These are phyloP conservation scores for Hydrolagus affinis DNA, from an alignment of 2,113 vertebrate genomes.

Conservation along the genomic window DNA sequence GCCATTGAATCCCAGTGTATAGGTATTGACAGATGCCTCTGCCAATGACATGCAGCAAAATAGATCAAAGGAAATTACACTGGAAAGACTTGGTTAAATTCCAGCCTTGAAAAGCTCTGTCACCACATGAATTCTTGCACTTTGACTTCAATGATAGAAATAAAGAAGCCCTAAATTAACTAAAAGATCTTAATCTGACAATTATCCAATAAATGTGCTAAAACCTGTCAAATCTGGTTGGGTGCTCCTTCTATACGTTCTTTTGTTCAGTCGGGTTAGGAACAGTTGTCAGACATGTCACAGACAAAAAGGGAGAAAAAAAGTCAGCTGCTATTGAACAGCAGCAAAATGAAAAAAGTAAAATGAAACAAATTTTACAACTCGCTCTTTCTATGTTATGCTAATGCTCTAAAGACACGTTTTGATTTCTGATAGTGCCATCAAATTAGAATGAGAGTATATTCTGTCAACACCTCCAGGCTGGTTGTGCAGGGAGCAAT, in stretches of 20 bases:
- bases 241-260: neutral
- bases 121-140: neutral
- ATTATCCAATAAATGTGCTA: neutral
- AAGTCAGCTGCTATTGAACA: neutral
- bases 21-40: conserved; percentile 50
- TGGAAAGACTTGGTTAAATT: conserved; percentile 44
- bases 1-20: conserved; percentile 42
- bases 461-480: neutral
- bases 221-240: neutral
- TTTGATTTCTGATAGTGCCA: neutral
- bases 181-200: neutral
- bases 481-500: neutral
- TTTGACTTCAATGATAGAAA: neutral
- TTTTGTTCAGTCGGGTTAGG: neutral
- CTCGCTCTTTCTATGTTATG: neutral
- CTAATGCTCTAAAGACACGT: conserved; percentile 13
- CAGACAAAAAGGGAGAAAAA: neutral
- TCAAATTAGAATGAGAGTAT: neutral
- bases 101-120: neutral
- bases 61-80: conserved; percentile 38
- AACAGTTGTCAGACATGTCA: neutral
- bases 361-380: conserved; percentile 19
- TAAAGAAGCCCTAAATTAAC: neutral
- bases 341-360: conserved; percentile 11
- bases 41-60: conserved; percentile 51